Percentiles rank a stretch among this genome's conserved stretches.
phyloP scores from a whole-genome alignment of 2,888 invertebrate species.

The Eucriotettix oculatus region DNA sequence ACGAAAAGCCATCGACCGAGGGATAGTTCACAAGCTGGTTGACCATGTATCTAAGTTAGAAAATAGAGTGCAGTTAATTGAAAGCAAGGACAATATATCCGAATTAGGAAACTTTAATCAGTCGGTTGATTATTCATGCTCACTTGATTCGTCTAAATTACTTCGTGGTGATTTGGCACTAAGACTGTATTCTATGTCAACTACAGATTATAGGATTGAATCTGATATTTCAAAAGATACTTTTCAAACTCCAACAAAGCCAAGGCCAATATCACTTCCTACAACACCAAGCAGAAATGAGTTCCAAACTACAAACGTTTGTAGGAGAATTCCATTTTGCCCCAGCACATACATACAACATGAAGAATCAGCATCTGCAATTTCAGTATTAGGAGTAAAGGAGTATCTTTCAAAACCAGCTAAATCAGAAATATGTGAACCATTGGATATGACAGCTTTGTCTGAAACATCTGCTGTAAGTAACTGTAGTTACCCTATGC shows the following conservation, averaged over 20 bases:
- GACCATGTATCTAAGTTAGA: conserved; percentile 42
- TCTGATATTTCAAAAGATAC: conserved; percentile 4
- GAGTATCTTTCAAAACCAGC: too few species aligned
- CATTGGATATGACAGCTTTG: too few species aligned
- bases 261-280: conserved; percentile 19
- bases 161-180: neutral
- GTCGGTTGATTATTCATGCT: conserved; percentile 1
- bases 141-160: neutral
- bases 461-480: neutral
- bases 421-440: too few species aligned
- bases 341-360: too few species aligned
- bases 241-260: conserved; percentile 19
- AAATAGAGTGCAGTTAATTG: conserved; percentile 30
- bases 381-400: too few species aligned
- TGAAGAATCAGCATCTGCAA: too few species aligned
- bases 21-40: conserved; percentile 42
- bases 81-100: conserved; percentile 21
- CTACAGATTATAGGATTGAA: neutral
- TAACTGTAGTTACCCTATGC: neutral
- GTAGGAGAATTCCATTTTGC: too few species aligned
- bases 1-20: conserved; percentile 5
- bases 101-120: neutral
- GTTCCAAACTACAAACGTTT: neutral
- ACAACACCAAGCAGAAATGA: conserved; percentile 18
- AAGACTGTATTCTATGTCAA: neutral